A percentile compares a stretch with the other conserved stretches of the same genome.
Evolutionary conservation across 2,888 invertebrate genomes (phyloP).

Genomic region (Nowickia ferox): DNA sequence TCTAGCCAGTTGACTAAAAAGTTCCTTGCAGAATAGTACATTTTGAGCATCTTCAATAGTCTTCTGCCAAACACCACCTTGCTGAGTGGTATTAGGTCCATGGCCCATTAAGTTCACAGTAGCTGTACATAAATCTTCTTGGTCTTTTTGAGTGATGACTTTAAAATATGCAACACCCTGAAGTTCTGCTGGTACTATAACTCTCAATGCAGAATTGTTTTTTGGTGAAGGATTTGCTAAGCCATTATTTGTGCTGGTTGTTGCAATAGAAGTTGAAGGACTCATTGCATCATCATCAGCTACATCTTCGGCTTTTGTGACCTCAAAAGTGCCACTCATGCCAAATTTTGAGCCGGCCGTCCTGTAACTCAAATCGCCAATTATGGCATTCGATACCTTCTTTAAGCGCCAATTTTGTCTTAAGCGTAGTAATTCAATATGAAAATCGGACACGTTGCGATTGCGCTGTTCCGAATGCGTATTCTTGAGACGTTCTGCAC

Average conservation of each 20-base stretch:
- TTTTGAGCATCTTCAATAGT: conserved; percentile 98
- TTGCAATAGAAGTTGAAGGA: conserved; percentile 81
- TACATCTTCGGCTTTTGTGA: conserved; percentile 92
- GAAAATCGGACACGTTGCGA: conserved; percentile 93
- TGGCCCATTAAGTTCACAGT: conserved; percentile 91
- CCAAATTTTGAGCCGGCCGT: conserved; percentile 97
- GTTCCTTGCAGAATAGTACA: conserved; percentile 97
- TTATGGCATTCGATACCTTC: conserved; percentile 96
- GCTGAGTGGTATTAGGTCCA: conserved; percentile 88
- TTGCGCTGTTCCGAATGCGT: conserved; percentile 92
- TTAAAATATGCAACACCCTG: conserved; percentile 98
- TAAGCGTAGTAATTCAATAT: conserved; percentile 93
- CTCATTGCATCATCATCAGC: conserved; percentile 83
- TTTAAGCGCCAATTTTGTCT: conserved; percentile 98
- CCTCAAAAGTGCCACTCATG: conserved; percentile 97
- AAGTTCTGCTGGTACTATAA: conserved; percentile 96
- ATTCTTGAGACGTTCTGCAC: conserved; percentile 93
- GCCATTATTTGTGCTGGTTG: conserved; percentile 84
- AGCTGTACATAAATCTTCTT: conserved; percentile 94
- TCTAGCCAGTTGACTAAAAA: conserved; percentile 96
- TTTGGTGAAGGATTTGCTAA: conserved; percentile 85
- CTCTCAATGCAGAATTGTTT: conserved; percentile 90
- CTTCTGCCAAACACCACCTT: conserved; percentile 93
- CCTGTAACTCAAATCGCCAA: conserved; percentile 97
- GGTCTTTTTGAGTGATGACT: conserved; percentile 97